Percentiles rank a stretch among this genome's conserved stretches.
These are phyloP conservation scores for Anhinga rufa DNA, from an alignment of 2,113 vertebrate species.

Conservation along the genomic window DNA sequence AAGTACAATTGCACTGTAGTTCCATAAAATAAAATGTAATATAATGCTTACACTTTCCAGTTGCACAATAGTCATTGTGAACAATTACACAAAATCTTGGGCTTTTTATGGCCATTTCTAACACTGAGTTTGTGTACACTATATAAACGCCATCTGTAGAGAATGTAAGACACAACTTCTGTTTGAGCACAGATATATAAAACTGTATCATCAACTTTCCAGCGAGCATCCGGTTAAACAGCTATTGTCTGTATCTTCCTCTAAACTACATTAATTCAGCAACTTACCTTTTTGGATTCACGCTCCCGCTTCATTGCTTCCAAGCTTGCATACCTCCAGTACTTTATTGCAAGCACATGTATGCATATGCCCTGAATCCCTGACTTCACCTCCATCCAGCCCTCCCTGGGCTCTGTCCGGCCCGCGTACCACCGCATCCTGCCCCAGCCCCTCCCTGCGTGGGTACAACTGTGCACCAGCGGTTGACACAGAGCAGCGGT, in stretches of 20 bases:
- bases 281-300: not conserved
- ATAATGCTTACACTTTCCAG: slow-evolving; percentile 54
- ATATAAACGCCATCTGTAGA: slow-evolving; percentile 71
- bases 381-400: not conserved
- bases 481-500: not conserved
- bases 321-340: not conserved
- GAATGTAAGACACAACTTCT: slow-evolving; percentile 43
- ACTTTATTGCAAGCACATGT: not conserved
- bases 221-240: not conserved
- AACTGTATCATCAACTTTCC: slow-evolving; percentile 3
- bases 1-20: slow-evolving; percentile 20
- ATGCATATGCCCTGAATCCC: fast-evolving
- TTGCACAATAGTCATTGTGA: slow-evolving; percentile 65
- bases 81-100: slow-evolving; percentile 57
- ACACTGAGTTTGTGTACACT: slow-evolving; percentile 46
- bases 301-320: not conserved
- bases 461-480: not conserved
- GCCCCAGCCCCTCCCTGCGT: not conserved
- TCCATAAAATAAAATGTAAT: slow-evolving; percentile 58
- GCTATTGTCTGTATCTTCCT: not conserved
- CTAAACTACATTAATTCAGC: not conserved
- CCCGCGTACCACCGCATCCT: not conserved
- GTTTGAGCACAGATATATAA: not conserved
- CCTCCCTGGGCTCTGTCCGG: not conserved
- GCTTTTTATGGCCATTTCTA: slow-evolving; percentile 58